A percentile compares a stretch with the other conserved stretches of the same genome.
These are phyloP conservation scores for Tachysurus fulvidraco DNA, from an alignment of 2,113 vertebrate genomes.

Conservation along the genomic window DNA sequence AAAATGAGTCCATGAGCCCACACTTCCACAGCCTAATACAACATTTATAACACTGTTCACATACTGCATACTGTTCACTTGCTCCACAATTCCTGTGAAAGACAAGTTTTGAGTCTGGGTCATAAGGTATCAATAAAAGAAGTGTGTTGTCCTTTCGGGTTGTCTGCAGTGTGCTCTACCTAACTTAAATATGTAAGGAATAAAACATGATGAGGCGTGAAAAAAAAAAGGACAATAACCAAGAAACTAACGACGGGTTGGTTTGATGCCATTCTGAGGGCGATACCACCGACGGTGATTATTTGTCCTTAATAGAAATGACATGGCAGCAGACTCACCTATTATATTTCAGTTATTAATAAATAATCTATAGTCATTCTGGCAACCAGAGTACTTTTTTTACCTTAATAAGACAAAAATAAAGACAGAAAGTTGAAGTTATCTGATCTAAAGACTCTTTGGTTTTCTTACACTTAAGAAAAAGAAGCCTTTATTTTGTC, in stretches of 20 bases:
- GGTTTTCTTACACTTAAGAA: neutral
- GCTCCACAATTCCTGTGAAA: neutral
- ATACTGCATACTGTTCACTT: constrained; percentile 10
- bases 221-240: neutral
- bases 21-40: neutral
- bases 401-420: neutral
- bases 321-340: neutral
- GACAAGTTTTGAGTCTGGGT: neutral
- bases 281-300: neutral
- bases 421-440: neutral
- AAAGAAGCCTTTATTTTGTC: no score
- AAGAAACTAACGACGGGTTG: no score
- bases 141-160: neutral
- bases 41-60: constrained; percentile 22
- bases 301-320: neutral
- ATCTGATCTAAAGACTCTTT: no score
- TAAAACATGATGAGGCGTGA: neutral
- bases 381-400: neutral
- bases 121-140: neutral
- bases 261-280: neutral
- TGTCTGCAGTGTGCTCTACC: neutral
- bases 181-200: neutral
- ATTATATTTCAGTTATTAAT: neutral
- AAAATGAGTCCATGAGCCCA: constrained; percentile 23
- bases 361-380: neutral